Evolutionary conservation across 2,797 vertebrate genomes (phyloP).

Genomic region (Paratrypauchen microcephalus): DNA sequence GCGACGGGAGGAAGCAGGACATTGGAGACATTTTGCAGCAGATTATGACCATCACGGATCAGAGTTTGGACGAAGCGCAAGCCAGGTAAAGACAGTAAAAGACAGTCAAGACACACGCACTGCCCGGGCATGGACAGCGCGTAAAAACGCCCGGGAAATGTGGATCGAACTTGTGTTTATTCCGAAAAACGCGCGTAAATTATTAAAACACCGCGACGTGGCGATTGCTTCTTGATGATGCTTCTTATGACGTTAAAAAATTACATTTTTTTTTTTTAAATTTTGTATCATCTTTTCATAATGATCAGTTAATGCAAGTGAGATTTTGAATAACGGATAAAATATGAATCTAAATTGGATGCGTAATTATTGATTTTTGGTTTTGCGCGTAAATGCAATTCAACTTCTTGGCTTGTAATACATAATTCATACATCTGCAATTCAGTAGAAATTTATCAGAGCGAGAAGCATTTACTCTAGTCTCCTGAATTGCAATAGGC

Average conservation of each 20-base stretch:
- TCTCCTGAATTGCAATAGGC: not conserved
- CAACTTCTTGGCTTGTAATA: slow-evolving; percentile 30
- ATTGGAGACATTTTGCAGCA: slow-evolving; percentile 99
- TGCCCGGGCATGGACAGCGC: not conserved
- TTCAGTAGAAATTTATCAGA: not conserved
- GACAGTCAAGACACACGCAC: too few relatives aligned
- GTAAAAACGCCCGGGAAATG: not conserved
- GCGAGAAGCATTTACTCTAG: not conserved
- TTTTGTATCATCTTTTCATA: slow-evolving; percentile 2
- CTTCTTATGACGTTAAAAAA: not conserved
- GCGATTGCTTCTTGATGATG: not conserved
- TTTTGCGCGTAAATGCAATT: slow-evolving; percentile 13
- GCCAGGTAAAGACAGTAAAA: slow-evolving; percentile 87
- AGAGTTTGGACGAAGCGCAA: slow-evolving; percentile 97
- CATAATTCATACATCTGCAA: slow-evolving; percentile 14
- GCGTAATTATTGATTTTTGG: slow-evolving; percentile 1
- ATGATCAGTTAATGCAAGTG: not conserved
- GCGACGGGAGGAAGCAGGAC: slow-evolving; percentile 94
- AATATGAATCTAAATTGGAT: slow-evolving; percentile 3
- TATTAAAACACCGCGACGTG: slow-evolving; percentile 6
- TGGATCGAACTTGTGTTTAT: not conserved
- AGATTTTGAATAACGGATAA: not conserved
- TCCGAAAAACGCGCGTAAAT: slow-evolving; percentile 2
- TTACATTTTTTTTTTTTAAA: not conserved
- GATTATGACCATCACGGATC: slow-evolving; percentile 99